A percentile compares a stretch with the other conserved stretches of the same genome.
These are phyloP conservation scores for Philhelius pedissequus DNA, from an alignment of 2,888 invertebrate genomes.

Conservation along the genomic window DNA sequence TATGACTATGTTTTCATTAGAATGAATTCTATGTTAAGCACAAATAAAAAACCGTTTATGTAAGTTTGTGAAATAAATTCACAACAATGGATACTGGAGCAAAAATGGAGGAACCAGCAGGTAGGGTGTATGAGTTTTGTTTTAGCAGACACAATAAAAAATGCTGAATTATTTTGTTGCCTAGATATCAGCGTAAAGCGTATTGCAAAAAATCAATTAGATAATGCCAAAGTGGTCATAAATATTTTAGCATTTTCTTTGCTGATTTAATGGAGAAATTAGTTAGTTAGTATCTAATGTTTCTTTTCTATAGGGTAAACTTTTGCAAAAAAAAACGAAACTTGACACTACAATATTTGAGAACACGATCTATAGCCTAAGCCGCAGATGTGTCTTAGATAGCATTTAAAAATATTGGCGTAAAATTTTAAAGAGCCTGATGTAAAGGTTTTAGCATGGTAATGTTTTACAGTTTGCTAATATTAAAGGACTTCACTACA, in stretches of 20 bases:
- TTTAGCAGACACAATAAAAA: not conserved
- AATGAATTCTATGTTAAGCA: slow-evolving; percentile 17
- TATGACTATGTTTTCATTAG: slow-evolving; percentile 42
- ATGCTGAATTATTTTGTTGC: not conserved
- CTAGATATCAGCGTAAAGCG: not conserved
- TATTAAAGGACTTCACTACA: no score
- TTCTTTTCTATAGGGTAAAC: no score
- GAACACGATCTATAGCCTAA: no score
- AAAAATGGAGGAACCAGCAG: not conserved
- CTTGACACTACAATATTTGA: no score
- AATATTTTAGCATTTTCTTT: not conserved
- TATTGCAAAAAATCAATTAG: slow-evolving; percentile 6
- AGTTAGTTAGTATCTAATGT: no score
- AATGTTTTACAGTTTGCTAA: no score
- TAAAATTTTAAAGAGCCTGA: no score
- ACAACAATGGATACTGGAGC: not conserved
- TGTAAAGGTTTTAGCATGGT: no score
- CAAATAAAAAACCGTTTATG: not conserved
- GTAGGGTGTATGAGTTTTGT: not conserved
- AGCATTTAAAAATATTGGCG: no score
- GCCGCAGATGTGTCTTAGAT: no score
- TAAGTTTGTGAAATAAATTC: slow-evolving; percentile 8
- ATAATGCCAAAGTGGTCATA: not conserved
- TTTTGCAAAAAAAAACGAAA: no score
- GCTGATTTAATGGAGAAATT: not conserved